These are phyloP conservation scores for Tretioscincus oriximinensis DNA, from an alignment of 2,113 vertebrate species.

Conservation along the genomic window DNA sequence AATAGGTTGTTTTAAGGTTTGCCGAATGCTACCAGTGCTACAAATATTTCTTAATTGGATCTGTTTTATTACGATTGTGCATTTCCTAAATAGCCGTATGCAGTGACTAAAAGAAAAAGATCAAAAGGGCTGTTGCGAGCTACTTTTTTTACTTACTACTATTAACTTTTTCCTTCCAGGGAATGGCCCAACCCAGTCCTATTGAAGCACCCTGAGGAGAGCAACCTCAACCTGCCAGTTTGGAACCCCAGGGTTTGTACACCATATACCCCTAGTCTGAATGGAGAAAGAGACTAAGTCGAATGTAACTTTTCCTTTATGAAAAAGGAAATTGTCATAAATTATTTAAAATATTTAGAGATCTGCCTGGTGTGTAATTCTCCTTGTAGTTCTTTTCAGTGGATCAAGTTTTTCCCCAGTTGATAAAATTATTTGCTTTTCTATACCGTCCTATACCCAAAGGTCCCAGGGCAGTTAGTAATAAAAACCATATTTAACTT, in stretches of 20 bases:
- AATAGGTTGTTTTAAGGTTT: background rate
- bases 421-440: too few species aligned
- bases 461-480: too few species aligned
- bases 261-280: background rate
- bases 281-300: too few species aligned
- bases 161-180: slow-evolving; percentile 67
- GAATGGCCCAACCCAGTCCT: slow-evolving; percentile 97
- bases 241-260: slow-evolving; percentile 94
- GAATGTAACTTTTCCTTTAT: too few species aligned
- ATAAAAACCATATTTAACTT: too few species aligned
- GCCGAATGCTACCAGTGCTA: background rate
- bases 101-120: too few species aligned
- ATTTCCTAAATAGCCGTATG: background rate
- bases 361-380: too few species aligned
- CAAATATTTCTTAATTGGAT: background rate
- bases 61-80: background rate
- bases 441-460: too few species aligned
- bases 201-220: slow-evolving; percentile 93
- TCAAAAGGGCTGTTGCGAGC: background rate
- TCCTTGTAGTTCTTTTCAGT: too few species aligned
- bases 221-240: slow-evolving; percentile 92
- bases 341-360: too few species aligned
- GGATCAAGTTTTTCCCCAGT: too few species aligned
- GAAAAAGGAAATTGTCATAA: too few species aligned
- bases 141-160: background rate